phyloP scores from a whole-genome alignment of 2,888 invertebrate species.

The Scaptomyza caliginosa region DNA sequence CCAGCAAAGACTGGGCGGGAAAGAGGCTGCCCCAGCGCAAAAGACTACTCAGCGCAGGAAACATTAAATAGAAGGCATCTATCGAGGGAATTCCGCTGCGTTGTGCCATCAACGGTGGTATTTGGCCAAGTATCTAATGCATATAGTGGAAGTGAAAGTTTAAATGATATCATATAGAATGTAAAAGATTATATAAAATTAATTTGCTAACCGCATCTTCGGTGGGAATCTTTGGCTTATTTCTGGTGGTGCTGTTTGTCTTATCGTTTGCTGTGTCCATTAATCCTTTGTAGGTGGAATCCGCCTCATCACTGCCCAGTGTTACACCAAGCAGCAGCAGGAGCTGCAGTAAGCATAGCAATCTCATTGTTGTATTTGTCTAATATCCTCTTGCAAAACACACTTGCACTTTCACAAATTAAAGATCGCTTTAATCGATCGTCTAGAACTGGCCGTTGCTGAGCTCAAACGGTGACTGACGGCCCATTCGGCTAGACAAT shows the following conservation, averaged over 20 bases:
- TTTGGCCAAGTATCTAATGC: conserved; percentile 60
- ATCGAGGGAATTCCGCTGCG: conserved; percentile 42
- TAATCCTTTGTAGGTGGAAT: conserved; percentile 13
- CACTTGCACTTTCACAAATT: conserved; percentile 4
- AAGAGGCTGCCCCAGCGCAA: conserved; percentile 65
- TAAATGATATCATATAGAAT: too few species aligned
- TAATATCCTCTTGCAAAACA: neutral
- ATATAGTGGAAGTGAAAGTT: too few species aligned
- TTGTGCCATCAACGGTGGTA: conserved; percentile 31
- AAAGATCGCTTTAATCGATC: conserved; percentile 14
- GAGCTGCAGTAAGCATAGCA: conserved; percentile 28
- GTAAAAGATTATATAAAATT: too few species aligned
- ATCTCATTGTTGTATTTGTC: conserved; percentile 44
- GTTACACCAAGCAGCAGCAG: conserved; percentile 40
- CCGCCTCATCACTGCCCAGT: conserved; percentile 15
- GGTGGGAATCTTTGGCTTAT: conserved; percentile 18
- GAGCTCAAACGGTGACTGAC: conserved; percentile 67
- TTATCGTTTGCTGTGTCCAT: neutral
- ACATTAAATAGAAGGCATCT: conserved; percentile 52
- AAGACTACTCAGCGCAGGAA: conserved; percentile 68
- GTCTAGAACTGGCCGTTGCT: conserved; percentile 36
- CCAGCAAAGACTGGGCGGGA: conserved; percentile 54
- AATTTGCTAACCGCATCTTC: conserved; percentile 35
- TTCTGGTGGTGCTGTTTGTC: neutral
- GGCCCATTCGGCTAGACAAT: conserved; percentile 36